phyloP scores from a whole-genome alignment of 2,888 invertebrate species.

The Heliconius erato region DNA sequence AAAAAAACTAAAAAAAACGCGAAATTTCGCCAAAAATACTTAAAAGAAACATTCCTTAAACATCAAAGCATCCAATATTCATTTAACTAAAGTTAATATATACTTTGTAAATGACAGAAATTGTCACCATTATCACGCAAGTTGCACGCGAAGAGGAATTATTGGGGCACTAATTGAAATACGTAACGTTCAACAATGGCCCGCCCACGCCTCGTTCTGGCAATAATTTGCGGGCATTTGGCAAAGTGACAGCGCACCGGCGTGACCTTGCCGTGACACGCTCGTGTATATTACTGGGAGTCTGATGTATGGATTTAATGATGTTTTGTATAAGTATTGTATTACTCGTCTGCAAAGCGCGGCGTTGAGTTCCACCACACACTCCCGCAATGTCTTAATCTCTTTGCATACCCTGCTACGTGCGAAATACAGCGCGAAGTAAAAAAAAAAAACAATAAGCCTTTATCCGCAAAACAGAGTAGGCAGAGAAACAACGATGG shows the following conservation, averaged over 20 bases:
- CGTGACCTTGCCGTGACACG: slow-evolving; percentile 36
- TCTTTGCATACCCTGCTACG: no score
- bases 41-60: background rate
- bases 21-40: background rate
- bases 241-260: slow-evolving; percentile 39
- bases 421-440: no score
- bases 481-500: no score
- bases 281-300: slow-evolving; percentile 13
- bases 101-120: slow-evolving; percentile 1
- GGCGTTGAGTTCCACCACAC: no score
- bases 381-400: no score
- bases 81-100: background rate
- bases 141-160: slow-evolving; percentile 18
- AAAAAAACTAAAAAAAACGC: background rate
- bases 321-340: background rate
- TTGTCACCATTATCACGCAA: slow-evolving; percentile 12
- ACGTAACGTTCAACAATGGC: slow-evolving; percentile 39
- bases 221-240: slow-evolving; percentile 53
- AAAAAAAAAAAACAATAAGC: no score
- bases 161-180: slow-evolving; percentile 43
- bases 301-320: slow-evolving; percentile 14
- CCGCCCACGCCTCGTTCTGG: slow-evolving; percentile 57
- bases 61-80: background rate
- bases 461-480: no score
- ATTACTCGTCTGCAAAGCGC: background rate